Evolutionary conservation across 2,888 invertebrate genomes (phyloP).

Genomic region (Parasteatoda lunata): DNA sequence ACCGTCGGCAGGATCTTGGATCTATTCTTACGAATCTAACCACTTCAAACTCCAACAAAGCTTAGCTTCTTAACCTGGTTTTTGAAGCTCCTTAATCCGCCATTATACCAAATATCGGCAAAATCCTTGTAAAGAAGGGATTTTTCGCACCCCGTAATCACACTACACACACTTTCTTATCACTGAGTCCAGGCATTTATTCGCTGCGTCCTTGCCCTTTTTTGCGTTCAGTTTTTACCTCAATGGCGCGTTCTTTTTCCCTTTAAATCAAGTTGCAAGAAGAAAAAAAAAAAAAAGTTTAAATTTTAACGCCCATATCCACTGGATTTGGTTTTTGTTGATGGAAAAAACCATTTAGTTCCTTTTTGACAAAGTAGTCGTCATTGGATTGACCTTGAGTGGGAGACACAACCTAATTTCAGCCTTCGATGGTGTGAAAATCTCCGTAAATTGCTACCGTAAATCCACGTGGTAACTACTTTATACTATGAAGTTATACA

Average conservation of each 20-base stretch:
- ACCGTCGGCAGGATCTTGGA: background rate
- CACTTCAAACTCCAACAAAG: background rate
- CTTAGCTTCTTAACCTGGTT: conserved; percentile 1
- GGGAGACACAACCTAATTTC: background rate
- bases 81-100: background rate
- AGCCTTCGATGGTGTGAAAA: background rate
- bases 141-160: conserved; percentile 1
- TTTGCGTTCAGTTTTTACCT: background rate
- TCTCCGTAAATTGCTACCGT: background rate
- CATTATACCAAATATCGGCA: conserved; percentile 5
- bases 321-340: background rate
- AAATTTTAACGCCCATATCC: conserved; percentile 2
- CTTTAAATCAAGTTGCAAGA: background rate
- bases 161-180: background rate
- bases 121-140: background rate
- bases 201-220: background rate
- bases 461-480: background rate
- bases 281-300: background rate
- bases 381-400: background rate
- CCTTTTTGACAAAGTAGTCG: background rate
- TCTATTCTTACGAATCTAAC: background rate
- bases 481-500: no score
- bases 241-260: background rate
- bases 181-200: background rate
- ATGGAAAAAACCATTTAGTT: background rate